These are phyloP conservation scores for Amblyornis subalaris DNA, from an alignment of 2,113 vertebrate genomes.

Conservation along the genomic window DNA sequence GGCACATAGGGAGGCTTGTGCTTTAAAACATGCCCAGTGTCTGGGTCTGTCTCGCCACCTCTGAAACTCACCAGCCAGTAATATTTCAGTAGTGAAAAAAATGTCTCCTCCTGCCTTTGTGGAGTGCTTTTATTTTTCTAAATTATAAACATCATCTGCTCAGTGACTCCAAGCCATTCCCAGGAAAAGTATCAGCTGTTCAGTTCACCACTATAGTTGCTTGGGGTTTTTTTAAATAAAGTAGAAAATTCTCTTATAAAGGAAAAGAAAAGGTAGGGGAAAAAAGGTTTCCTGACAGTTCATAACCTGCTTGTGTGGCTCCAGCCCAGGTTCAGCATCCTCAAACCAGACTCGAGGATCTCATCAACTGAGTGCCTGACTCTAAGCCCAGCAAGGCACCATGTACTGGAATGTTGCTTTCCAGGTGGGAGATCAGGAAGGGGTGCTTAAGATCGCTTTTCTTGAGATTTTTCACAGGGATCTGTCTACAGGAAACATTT, in stretches of 20 bases:
- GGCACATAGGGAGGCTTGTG: accelerated
- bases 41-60: neutral
- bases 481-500: neutral
- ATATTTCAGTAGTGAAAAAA: neutral
- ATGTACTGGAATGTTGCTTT: neutral
- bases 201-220: neutral
- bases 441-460: neutral
- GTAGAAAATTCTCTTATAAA: neutral
- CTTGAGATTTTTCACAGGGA: neutral
- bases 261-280: too few relatives aligned
- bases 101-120: neutral
- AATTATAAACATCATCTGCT: neutral
- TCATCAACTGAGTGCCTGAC: neutral
- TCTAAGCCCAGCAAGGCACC: neutral
- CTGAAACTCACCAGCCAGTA: neutral
- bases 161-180: neutral
- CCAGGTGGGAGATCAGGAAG: neutral
- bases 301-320: neutral
- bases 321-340: neutral
- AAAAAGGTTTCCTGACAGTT: neutral
- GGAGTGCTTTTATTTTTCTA: neutral
- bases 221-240: neutral
- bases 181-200: neutral
- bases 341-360: neutral
- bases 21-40: neutral